Base-by-base conservation (phyloP, 2,888 invertebrate species). In the Gasteruption jaculator region DNA sequence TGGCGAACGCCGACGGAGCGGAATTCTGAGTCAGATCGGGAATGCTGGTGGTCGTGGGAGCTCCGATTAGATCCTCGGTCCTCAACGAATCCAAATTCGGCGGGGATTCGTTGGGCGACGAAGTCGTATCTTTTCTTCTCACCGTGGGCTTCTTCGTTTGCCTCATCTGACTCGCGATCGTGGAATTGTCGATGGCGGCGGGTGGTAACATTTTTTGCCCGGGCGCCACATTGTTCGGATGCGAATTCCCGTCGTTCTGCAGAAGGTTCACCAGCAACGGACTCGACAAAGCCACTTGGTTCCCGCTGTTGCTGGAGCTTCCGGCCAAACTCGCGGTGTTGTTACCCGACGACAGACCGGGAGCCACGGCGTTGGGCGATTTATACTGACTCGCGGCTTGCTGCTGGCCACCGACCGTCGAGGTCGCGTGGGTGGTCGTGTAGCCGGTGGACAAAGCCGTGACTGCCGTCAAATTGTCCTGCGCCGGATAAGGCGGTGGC, bases 261-360 rank as follows among this genome's bases (percentile, higher is more conserved):
- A 94, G 75, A 54, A 94, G 74, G 72, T 94, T 94, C 21, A 94
- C 94, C 52, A 94, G 76, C 53, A 94, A 74, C 15, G 94, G 94
- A 63, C 92, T 93, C 52, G 83, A 91, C 71, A 86, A 81, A 41
- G 86, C 87, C 53, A 87, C 87, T 48, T 81, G 70, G 50, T 68
- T 70, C 11, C 64, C 62, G 52, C 43, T 61, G 44, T 51, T 54
- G 43, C 57, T 58, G 21, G 61, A 53, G 50, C 50, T 58, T 44
- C 62, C 56, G 26, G 60, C 40, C 35, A 53, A 26, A 40, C 54
- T 52, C 33, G 46, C 47, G 48, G 46, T 54, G 48, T 49, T 56
- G 53, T 54, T 54, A 41, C 46, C 50, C 47, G 64, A 56, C 49
- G 65, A 64, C 58, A 61, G 64, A 62, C 62, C 60, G 56, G 68